phyloP scores from a whole-genome alignment of 64 coral and sea anemone species.

The Acropora yongei region DNA sequence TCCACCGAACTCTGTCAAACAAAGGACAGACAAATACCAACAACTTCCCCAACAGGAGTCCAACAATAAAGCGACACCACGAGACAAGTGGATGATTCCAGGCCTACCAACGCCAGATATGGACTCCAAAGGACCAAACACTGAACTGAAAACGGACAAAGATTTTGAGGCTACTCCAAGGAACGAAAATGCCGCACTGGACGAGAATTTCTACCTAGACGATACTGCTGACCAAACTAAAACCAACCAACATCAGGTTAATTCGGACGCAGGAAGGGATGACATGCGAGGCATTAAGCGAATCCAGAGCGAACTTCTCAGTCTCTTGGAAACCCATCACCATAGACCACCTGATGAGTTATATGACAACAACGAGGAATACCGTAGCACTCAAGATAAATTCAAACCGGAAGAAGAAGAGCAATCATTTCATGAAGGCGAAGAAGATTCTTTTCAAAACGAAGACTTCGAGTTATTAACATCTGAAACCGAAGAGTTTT shows the following conservation, averaged over 20 bases:
- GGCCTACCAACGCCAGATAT: background rate
- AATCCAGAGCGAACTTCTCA: background rate
- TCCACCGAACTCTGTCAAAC: background rate
- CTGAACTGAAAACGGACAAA: background rate
- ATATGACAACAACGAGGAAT: background rate
- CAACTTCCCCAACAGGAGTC: background rate
- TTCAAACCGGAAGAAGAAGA: background rate
- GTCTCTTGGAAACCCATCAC: background rate
- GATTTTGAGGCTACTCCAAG: no score
- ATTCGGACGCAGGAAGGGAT: background rate
- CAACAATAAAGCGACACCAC: background rate
- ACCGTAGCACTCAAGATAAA: background rate
- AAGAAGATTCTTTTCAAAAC: background rate
- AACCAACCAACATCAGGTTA: background rate
- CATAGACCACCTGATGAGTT: background rate
- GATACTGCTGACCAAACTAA: background rate
- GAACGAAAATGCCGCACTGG: background rate
- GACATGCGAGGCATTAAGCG: background rate
- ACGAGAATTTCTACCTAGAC: background rate
- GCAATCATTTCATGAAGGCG: background rate
- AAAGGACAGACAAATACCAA: background rate
- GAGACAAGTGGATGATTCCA: background rate
- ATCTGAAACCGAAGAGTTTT: background rate
- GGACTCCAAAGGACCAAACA: background rate
- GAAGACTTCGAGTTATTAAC: background rate